phyloP scores from a whole-genome alignment of 2,797 vertebrate species.

The Tympanoctomys barrerae region DNA sequence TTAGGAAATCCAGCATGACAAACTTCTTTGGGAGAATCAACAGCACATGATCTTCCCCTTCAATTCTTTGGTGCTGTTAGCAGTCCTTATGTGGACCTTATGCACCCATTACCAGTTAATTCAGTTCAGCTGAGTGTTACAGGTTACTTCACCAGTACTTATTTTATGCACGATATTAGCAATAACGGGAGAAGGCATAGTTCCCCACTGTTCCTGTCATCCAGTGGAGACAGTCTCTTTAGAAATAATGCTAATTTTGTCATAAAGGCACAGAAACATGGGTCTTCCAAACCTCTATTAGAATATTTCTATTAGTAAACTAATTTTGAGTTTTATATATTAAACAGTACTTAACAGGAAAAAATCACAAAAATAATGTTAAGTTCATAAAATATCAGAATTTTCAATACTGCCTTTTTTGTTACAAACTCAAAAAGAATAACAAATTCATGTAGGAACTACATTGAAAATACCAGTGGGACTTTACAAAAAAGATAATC shows the following conservation, averaged over 20 bases:
- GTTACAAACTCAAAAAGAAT: neutral
- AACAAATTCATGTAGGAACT: neutral
- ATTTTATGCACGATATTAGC: neutral
- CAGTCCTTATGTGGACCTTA: neutral
- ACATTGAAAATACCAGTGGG: neutral
- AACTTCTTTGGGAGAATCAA: neutral
- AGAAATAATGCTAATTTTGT: neutral
- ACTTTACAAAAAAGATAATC: neutral
- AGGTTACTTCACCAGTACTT: neutral
- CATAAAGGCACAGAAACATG: neutral
- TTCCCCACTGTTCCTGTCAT: slow-evolving; percentile 7
- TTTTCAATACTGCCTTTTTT: neutral
- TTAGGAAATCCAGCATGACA: neutral
- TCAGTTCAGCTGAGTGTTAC: neutral
- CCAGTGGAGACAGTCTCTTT: slow-evolving; percentile 11
- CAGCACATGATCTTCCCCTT: neutral
- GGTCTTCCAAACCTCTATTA: neutral
- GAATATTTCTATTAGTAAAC: neutral
- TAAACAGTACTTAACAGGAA: neutral
- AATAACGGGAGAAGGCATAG: neutral
- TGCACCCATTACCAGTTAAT: neutral
- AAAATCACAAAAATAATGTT: neutral
- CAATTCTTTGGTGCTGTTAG: neutral
- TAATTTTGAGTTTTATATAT: neutral
- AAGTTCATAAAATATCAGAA: neutral